Percentiles rank a stretch among this genome's conserved stretches.
phyloP scores from a whole-genome alignment of 2,888 invertebrate species.

The Chouioia cunea region DNA sequence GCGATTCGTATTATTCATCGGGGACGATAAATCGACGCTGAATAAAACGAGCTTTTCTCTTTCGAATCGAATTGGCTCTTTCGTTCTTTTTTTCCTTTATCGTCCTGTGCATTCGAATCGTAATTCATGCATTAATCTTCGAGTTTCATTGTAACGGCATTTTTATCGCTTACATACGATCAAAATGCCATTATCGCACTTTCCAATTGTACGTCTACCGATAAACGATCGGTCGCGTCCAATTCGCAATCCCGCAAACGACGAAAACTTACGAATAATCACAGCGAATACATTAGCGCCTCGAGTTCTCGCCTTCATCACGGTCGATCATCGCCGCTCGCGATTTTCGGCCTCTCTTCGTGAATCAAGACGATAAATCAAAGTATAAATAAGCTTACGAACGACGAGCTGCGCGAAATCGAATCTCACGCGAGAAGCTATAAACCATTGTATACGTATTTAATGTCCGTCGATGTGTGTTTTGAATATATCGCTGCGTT shows the following conservation, averaged over 20 bases:
- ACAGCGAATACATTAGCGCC: too few relatives aligned
- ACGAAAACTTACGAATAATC: too few relatives aligned
- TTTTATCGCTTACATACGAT: too few relatives aligned
- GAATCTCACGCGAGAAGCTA: constrained; percentile 52
- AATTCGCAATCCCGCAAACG: too few relatives aligned
- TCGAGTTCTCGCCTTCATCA: background rate
- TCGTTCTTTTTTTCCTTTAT: background rate
- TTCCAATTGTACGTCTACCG: too few relatives aligned
- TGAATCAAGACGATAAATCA: constrained; percentile 67
- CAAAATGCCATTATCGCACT: too few relatives aligned
- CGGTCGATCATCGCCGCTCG: background rate
- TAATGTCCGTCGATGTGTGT: constrained; percentile 17
- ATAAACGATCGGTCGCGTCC: too few relatives aligned
- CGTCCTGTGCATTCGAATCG: constrained; percentile 15
- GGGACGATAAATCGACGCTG: constrained; percentile 49
- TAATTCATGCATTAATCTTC: constrained; percentile 4
- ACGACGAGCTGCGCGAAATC: constrained; percentile 55
- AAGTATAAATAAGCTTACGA: constrained; percentile 64
- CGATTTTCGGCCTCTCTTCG: constrained; percentile 1
- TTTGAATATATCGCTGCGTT: constrained; percentile 50
- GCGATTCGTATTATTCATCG: constrained; percentile 45
- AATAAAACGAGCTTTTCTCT: constrained; percentile 20
- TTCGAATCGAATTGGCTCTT: constrained; percentile 10
- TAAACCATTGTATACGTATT: constrained; percentile 38
- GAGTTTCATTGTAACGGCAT: too few relatives aligned